Conservation (phyloP, 2,797 vertebrate genomes). For the Triplophysa yarkandensis region DNA sequence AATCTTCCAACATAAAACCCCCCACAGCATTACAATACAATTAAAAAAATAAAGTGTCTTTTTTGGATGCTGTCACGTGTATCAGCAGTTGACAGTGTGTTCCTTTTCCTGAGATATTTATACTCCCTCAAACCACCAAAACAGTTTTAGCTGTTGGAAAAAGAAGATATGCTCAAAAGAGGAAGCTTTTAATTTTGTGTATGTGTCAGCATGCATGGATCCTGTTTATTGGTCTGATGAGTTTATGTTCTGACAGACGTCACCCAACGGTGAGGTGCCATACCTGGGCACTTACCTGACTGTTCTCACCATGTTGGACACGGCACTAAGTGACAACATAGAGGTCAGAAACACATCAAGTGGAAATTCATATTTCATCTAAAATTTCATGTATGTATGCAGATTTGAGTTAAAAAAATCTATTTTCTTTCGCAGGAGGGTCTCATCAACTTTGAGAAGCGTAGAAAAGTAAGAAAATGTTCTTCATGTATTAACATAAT, state of each 20-base stretch:
- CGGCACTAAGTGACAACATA: slow-evolving; percentile 81
- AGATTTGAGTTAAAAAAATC: background rate
- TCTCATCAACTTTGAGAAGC: slow-evolving; percentile 91
- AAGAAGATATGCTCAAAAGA: slow-evolving; percentile 2
- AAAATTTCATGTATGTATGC: background rate
- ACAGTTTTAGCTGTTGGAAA: background rate
- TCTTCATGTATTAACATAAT: background rate
- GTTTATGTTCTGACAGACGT: slow-evolving; percentile 50
- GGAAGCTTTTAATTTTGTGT: slow-evolving; percentile 9
- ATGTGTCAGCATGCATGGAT: background rate
- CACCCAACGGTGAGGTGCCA: slow-evolving; percentile 75
- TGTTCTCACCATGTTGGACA: slow-evolving; percentile 89
- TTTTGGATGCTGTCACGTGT: background rate
- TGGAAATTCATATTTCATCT: background rate
- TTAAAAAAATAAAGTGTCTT: background rate
- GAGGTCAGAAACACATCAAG: slow-evolving; percentile 69
- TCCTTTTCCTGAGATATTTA: slow-evolving; percentile 16
- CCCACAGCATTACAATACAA: background rate
- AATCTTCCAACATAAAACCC: slow-evolving; percentile 8
- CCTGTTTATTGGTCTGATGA: background rate
- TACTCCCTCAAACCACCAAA: background rate
- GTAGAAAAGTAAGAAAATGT: slow-evolving; percentile 80
- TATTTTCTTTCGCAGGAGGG: slow-evolving; percentile 70
- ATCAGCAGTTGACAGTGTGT: background rate
- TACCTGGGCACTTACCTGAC: slow-evolving; percentile 92